phyloP scores from a whole-genome alignment of 2,888 invertebrate species.

The Galeopsomyia nigrocyanea region DNA sequence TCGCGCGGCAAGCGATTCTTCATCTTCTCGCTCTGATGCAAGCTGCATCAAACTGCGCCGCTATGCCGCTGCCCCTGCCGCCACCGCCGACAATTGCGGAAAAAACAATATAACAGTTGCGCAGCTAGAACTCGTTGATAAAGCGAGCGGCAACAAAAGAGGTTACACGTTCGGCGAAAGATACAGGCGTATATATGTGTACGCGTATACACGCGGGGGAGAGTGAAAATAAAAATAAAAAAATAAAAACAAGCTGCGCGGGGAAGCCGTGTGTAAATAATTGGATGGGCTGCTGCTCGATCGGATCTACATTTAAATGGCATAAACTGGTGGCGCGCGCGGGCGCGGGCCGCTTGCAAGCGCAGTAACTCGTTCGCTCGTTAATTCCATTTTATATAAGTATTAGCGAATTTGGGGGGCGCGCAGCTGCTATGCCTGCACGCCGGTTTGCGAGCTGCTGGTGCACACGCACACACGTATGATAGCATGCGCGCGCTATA shows the following conservation, averaged over 20 bases:
- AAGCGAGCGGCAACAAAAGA: neutral
- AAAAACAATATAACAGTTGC: no score
- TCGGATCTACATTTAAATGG: constrained; percentile 34
- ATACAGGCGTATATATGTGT: neutral
- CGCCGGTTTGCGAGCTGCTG: no score
- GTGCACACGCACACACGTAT: no score
- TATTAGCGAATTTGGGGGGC: constrained; percentile 26
- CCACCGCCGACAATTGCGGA: no score
- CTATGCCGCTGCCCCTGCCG: neutral
- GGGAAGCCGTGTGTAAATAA: no score
- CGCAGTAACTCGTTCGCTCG: constrained; percentile 29
- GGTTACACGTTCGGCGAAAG: neutral
- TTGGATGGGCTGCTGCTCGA: constrained; percentile 15
- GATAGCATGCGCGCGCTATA: neutral
- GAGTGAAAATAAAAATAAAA: no score
- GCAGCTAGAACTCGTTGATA: neutral
- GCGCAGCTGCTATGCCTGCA: neutral
- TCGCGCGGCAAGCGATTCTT: neutral
- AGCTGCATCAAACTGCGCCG: constrained; percentile 4
- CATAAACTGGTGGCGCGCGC: constrained; percentile 13
- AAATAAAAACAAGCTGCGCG: constrained; percentile 3
- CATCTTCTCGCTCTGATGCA: neutral
- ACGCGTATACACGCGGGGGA: constrained; percentile 8
- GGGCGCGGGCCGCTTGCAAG: neutral
- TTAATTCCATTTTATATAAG: constrained; percentile 41